Conservation (phyloP, 1,140 invertebrate genomes). For the Procambarus virginalis region DNA sequence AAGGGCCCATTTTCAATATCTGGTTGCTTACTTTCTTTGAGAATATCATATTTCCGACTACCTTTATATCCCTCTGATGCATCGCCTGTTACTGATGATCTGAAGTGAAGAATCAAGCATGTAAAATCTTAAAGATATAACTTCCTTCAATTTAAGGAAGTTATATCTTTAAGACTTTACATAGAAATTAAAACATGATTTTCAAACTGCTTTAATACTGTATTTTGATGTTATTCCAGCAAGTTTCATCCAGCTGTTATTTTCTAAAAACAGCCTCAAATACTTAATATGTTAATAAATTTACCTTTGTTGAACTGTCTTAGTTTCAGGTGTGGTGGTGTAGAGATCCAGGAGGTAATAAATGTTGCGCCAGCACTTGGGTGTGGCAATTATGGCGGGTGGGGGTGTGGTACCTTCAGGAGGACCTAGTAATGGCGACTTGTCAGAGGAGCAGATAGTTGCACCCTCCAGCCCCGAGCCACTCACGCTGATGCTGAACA, state of each 20-base stretch:
- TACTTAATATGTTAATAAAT: neutral
- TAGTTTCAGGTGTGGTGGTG: conserved; percentile 94
- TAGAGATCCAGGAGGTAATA: conserved; percentile 94
- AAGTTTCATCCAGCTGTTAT: no score
- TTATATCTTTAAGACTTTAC: no score
- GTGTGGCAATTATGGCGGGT: conserved; percentile 75
- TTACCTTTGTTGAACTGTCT: conserved; percentile 81
- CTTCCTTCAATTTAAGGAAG: no score
- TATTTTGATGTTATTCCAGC: no score
- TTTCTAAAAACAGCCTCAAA: no score
- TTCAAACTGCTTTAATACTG: no score
- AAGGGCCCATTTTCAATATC: conserved; percentile 75
- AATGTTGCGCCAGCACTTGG: conserved; percentile 95
- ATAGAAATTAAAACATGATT: no score
- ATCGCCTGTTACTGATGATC: conserved; percentile 76
- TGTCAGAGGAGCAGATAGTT: conserved; percentile 67
- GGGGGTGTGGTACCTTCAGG: conserved; percentile 59
- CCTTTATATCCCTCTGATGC: conserved; percentile 77
- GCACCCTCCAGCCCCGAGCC: conserved; percentile 77
- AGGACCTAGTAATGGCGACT: conserved; percentile 62
- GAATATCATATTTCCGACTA: conserved; percentile 77
- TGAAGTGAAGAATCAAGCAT: conserved; percentile 45
- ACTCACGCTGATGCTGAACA: conserved; percentile 79
- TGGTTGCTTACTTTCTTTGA: conserved; percentile 71
- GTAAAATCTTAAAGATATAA: no score